These are phyloP conservation scores for Corbicula japonica DNA, from an alignment of 2,888 invertebrate species.

Conservation along the genomic window DNA sequence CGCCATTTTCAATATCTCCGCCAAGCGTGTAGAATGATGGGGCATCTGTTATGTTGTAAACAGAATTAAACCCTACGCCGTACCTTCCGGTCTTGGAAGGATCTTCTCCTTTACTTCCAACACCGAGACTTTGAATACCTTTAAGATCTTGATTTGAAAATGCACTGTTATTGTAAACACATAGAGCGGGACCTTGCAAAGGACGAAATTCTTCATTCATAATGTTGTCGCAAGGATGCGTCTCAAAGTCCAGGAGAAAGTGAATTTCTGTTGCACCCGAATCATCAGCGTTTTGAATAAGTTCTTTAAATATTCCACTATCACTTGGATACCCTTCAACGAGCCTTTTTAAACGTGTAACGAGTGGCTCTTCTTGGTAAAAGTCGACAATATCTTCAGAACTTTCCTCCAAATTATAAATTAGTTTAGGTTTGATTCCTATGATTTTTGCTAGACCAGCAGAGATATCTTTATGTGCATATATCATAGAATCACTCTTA, in stretches of 20 bases:
- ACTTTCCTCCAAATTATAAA: conserved; percentile 71
- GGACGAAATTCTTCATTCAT: conserved; percentile 9
- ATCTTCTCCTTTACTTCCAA: conserved; percentile 76
- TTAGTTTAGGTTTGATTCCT: conserved; percentile 23
- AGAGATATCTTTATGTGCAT: conserved; percentile 26
- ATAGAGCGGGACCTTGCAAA: conserved; percentile 79
- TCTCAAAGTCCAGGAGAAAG: conserved; percentile 43
- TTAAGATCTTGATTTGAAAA: conserved; percentile 72
- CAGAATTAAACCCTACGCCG: conserved; percentile 81
- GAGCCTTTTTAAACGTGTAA: conserved; percentile 79
- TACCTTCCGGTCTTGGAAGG: conserved; percentile 76
- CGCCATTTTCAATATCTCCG: conserved; percentile 68
- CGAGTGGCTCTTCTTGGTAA: conserved; percentile 82
- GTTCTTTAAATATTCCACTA: conserved; percentile 82
- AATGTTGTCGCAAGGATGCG: conserved; percentile 17
- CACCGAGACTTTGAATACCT: conserved; percentile 75
- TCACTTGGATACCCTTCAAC: conserved; percentile 81
- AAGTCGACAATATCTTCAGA: conserved; percentile 42
- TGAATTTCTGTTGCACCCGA: conserved; percentile 76
- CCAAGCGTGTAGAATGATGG: conserved; percentile 76
- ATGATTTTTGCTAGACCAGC: conserved; percentile 2
- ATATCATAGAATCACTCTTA: conserved; percentile 26
- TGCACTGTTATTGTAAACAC: conserved; percentile 75
- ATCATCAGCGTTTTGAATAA: conserved; percentile 84
- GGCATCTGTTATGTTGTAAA: conserved; percentile 80